Evolutionary conservation across 2,888 invertebrate genomes (phyloP).

Genomic region (Stenchaetothrips biformis): DNA sequence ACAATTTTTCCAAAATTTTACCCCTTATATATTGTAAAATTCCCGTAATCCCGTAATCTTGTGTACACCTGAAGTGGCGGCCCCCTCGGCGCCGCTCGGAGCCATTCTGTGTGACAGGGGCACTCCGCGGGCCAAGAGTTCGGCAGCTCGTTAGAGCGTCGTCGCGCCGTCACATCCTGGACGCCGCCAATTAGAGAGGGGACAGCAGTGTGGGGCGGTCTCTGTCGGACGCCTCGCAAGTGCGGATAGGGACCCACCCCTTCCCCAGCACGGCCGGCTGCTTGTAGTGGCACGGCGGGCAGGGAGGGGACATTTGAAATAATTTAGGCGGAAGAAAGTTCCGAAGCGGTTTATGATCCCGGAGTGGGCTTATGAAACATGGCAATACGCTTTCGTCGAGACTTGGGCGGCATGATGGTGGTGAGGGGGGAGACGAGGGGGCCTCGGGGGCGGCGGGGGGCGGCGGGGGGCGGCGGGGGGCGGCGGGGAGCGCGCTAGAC

Average conservation of each 20-base stretch:
- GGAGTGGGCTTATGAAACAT: background rate
- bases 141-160: too few relatives aligned
- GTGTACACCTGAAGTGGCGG: too few relatives aligned
- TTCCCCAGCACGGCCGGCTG: background rate
- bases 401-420: too few relatives aligned
- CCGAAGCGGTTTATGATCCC: conserved; percentile 5
- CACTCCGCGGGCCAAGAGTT: too few relatives aligned
- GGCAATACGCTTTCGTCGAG: background rate
- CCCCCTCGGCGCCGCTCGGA: too few relatives aligned
- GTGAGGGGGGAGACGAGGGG: too few relatives aligned
- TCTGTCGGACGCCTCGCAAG: background rate
- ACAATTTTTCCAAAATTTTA: too few relatives aligned
- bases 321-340: conserved; percentile 1
- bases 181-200: conserved; percentile 2
- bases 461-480: background rate
- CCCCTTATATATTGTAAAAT: too few relatives aligned
- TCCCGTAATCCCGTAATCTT: too few relatives aligned
- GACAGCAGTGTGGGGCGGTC: background rate
- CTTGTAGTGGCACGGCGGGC: background rate
- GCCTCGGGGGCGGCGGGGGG: too few relatives aligned
- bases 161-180: background rate
- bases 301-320: background rate
- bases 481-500: background rate
- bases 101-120: too few relatives aligned
- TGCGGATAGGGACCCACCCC: background rate